Evolutionary conservation across 1,140 invertebrate species (phyloP), one percentile per base, ranked within the genome.

Genomic region (Plutomurus gul): DNA sequence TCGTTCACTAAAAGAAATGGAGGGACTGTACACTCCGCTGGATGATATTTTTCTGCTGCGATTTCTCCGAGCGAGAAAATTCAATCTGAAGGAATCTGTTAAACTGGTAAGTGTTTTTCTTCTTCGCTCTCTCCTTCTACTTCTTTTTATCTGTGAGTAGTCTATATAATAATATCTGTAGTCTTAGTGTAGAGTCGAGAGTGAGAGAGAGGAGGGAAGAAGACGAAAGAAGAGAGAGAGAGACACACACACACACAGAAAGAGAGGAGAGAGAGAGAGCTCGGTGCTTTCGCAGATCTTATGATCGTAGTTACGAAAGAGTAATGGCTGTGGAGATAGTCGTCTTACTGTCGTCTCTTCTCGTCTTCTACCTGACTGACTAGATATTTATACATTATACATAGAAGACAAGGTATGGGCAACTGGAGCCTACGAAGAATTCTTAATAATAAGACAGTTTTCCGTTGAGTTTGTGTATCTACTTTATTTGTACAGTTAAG

Each of bases 51-150:
- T 84, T 71, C 77, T 84, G n/a, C 22, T 85, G 13, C 81, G 80
- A 51, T 82, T 89, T 83, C 85, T 89, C 8, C 82, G 88, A 46
- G 88, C 88, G 0, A 84, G 87, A 76, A 89, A 89, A 79, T 88
- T 88, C 80, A 85, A 89, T 82, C 84, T 86, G 18, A 85, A 85
- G 79, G 84, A 89, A 85, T 86, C 88, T 7, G 90, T 90, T 82
- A 87, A 87, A 39, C 87, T 91, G 86, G 86, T 87, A 81, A 78
- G 78, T 78, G 20, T 27, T 27, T n/a, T 65, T 1, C 27, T 27
- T 36, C 39, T 43, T 3, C 18, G 18, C 30, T 65, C 27, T 65
- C 30, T 7, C 43, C 47, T 51, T n/a, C n/a, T n/a, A n/a, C n/a
- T n/a, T n/a, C n/a, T n/a, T n/a, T n/a, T n/a, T n/a, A n/a, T n/a